Evolutionary conservation across 1,140 invertebrate genomes (phyloP), one percentile per base, ranked within the genome.

Genomic region (Plodia interpunctella): DNA sequence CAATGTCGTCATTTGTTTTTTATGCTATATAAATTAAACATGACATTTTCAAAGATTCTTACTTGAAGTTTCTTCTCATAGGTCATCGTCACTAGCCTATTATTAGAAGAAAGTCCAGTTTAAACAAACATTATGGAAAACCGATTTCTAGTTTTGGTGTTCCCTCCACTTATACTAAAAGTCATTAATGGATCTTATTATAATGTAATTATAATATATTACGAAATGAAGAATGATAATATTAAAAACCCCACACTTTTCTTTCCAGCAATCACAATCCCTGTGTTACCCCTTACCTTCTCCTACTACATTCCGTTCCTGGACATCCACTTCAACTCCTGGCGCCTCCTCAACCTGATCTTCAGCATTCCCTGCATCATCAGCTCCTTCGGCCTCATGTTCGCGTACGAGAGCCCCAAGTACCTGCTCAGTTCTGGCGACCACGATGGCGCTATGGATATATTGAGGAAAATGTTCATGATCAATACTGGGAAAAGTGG

Each of bases 321-420:
- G 79, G 56, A 78, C 69, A 75, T 92, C 87, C 32, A 88, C 65
- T 75, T 92, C 86, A 74, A 91, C 86, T 92, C 92, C 53, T 96
- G 95, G 95, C 86, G 94, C 4, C 79, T 95, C 1, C 93, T 94
- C 72, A 78, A 93, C 13, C 78, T 92, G 0, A 66, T 94, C 0
- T 94, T 91, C 66, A 90, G 92, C 1, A 44, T 93, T 1, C 94
- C 94, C 0, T 91, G 91, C 56, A 82, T 93, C 0, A 44, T 92
- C 0, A 92, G 91, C 1, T 91, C 91, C 2, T 18, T 92, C 0
- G 74, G 90, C 0, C 79, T 94, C 10, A 77, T 87, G 6, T 84
- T 90, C n/a, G 90, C 94, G 32, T 93, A 92, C 0, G 94, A 95
- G 72, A 95, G 94, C 75, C 94, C 94, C 0, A 93, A 94, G 70